Evolutionary conservation across 2,113 vertebrate species (phyloP).

Genomic region (Salminus brasiliensis): DNA sequence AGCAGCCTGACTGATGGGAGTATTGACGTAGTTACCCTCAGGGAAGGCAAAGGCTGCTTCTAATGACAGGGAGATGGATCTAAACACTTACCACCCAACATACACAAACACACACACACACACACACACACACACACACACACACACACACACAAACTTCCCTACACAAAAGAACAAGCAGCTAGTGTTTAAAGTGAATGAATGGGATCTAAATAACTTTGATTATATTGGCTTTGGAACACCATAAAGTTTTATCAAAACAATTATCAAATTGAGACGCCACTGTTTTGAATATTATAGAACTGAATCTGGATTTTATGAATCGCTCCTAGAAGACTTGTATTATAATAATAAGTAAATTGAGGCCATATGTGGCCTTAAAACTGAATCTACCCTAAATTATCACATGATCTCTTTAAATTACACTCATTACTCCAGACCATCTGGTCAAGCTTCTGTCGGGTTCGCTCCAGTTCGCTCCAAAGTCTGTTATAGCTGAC

Average conservation of each 20-base stretch:
- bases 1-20: not conserved
- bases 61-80: constrained; percentile 15
- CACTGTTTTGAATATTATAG: no score
- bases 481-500: not conserved
- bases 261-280: no score
- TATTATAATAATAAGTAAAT: no score
- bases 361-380: not conserved
- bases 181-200: not conserved
- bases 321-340: no score
- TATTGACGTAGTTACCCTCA: constrained; percentile 9
- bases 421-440: not conserved
- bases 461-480: not conserved
- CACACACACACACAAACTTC: not conserved
- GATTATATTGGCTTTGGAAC: not conserved
- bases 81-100: not conserved
- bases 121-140: no score
- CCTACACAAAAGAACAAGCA: not conserved
- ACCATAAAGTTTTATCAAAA: no score
- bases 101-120: no score
- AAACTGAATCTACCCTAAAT: not conserved
- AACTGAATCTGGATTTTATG: no score
- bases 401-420: not conserved
- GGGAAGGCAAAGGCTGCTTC: not conserved
- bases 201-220: not conserved
- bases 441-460: not conserved